phyloP scores from a whole-genome alignment of 2,113 vertebrate genomes.

The Notechis scutatus region DNA sequence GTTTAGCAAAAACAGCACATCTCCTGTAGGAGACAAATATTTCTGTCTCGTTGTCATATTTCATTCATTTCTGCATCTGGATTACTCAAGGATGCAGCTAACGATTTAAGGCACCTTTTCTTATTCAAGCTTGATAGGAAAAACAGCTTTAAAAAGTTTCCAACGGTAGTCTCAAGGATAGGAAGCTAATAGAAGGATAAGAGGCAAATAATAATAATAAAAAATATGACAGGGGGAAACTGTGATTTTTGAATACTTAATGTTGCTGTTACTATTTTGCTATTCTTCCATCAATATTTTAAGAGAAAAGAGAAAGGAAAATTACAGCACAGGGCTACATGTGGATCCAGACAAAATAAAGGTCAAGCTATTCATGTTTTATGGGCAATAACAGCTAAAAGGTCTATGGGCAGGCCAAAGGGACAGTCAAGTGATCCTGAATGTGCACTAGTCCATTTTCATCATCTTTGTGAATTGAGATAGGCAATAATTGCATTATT shows the following conservation, averaged over 20 bases:
- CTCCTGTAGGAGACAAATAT: neutral
- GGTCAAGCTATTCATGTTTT: neutral
- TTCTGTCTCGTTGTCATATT: neutral
- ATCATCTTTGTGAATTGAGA: neutral
- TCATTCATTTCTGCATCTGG: neutral
- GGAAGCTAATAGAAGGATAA: too few species aligned
- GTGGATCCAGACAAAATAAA: neutral
- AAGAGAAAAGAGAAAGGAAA: neutral
- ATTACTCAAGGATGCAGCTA: neutral
- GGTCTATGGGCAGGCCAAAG: neutral
- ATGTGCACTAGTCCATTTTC: neutral
- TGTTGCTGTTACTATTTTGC: neutral
- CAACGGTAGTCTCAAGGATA: slow-evolving; percentile 4
- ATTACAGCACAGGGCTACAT: neutral
- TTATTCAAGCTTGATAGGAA: neutral
- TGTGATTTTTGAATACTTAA: slow-evolving; percentile 9
- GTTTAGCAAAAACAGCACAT: neutral
- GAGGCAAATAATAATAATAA: neutral
- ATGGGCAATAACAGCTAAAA: neutral
- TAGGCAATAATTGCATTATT: neutral
- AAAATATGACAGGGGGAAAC: neutral
- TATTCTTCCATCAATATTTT: neutral
- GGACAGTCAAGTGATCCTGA: neutral
- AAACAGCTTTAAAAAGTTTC: neutral
- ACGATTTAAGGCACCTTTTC: neutral